phyloP scores from a whole-genome alignment of 2,797 vertebrate species.

The Mormyrops boulengeri region DNA sequence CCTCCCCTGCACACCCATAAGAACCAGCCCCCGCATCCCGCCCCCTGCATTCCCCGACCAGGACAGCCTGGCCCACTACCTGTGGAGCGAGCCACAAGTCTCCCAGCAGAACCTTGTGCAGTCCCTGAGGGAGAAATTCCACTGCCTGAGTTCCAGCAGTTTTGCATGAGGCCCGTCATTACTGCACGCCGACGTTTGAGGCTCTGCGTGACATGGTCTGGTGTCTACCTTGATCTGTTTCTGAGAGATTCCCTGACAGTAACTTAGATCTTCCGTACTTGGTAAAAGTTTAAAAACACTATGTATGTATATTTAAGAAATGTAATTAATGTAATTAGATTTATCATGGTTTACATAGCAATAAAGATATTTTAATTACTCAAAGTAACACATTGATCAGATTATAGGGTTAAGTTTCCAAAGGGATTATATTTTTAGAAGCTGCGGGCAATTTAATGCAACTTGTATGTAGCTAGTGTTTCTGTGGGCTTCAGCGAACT shows the following conservation, averaged over 20 bases:
- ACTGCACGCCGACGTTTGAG: slow-evolving; percentile 18
- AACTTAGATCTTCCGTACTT: slow-evolving; percentile 7
- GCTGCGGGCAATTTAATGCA: background rate
- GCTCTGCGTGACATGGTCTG: slow-evolving; percentile 27
- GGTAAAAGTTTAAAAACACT: slow-evolving; percentile 13
- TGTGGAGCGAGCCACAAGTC: slow-evolving; percentile 80
- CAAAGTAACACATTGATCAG: slow-evolving; percentile 2
- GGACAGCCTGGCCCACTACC: slow-evolving; percentile 78
- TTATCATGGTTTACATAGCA: slow-evolving; percentile 15
- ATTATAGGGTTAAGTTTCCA: slow-evolving; percentile 4
- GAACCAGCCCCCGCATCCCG: slow-evolving; percentile 45
- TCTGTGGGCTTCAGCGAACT: background rate
- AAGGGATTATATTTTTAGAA: slow-evolving; percentile 13
- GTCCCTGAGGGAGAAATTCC: slow-evolving; percentile 91
- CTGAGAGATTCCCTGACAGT: background rate
- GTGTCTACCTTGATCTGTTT: background rate
- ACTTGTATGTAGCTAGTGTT: background rate
- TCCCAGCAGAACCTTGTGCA: slow-evolving; percentile 88
- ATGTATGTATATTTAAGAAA: slow-evolving; percentile 22
- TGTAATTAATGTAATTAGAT: slow-evolving; percentile 10
- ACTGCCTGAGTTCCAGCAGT: slow-evolving; percentile 95
- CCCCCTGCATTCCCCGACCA: slow-evolving; percentile 58
- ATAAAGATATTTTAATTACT: slow-evolving; percentile 10
- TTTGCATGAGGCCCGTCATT: slow-evolving; percentile 66
- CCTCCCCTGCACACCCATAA: slow-evolving; percentile 61